Evolutionary conservation across 2,113 vertebrate species (phyloP).

Genomic region (Terrapene triunguis): DNA sequence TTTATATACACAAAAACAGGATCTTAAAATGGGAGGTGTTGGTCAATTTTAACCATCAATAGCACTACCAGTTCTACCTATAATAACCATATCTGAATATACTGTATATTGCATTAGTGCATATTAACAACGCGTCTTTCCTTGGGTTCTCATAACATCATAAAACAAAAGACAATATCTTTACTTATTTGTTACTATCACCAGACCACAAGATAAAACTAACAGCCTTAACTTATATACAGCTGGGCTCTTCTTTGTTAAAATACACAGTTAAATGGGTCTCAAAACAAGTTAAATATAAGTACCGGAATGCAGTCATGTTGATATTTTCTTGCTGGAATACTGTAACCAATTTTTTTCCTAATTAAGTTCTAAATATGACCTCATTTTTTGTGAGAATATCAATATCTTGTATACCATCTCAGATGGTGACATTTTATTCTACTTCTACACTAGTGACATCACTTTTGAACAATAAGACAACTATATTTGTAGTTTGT

Average conservation of each 20-base stretch:
- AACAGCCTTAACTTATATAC: not conserved
- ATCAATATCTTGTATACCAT: not conserved
- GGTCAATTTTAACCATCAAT: not conserved
- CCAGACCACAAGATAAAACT: not conserved
- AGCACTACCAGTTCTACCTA: not conserved
- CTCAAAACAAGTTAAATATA: not conserved
- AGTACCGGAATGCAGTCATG: not conserved
- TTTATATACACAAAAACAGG: not conserved
- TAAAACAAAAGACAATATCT: slow-evolving; percentile 33
- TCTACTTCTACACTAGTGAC: not conserved
- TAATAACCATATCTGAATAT: slow-evolving; percentile 3
- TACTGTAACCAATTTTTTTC: slow-evolving; percentile 8
- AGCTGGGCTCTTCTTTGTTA: not conserved
- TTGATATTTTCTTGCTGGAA: not conserved
- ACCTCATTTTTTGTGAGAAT: slow-evolving; percentile 14
- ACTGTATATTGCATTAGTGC: slow-evolving; percentile 20
- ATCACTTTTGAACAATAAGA: slow-evolving; percentile 4
- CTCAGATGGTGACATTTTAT: slow-evolving; percentile 6
- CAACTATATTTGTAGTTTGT: not conserved
- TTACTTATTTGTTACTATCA: slow-evolving; percentile 8
- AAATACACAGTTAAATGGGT: not conserved
- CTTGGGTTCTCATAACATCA: not conserved
- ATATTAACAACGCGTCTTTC: slow-evolving; percentile 42
- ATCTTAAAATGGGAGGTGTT: slow-evolving; percentile 31
- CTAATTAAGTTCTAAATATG: slow-evolving; percentile 12